Base-by-base conservation (phyloP, 2,113 vertebrate species). In the Tiliqua scincoides region DNA sequence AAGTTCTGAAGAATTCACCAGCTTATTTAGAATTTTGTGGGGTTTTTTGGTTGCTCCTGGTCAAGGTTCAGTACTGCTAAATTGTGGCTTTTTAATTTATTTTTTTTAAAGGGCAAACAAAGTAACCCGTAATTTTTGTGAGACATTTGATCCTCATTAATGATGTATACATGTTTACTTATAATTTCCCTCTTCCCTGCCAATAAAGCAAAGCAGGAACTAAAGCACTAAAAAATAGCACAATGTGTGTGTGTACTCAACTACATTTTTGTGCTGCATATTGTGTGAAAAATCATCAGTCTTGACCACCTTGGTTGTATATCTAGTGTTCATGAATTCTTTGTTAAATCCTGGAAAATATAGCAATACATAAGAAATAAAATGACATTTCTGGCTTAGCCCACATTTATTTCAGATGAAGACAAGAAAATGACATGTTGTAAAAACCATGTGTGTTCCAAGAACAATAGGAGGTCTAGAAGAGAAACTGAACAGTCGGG, bases 331-430 rank as follows among this genome's bases (percentile, higher is more conserved):
- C n/a, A 78, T 59, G 75, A 30, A 17, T 32, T 9, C 89, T 92
- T 90, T 91, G 91, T 92, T 93, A 91, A 92, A 84, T 79, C 86
- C 82, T 75, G 84, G 92, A 91, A 91, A 89, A 93, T 89, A 82
- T 82, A 91, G 57, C 40, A 87, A 92, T 89, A 48, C 8, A 90
- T 54, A 87, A 93, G 89, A 91, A 92, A 92, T 73, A 89, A 95
- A 93, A 93, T 89, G 89, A 89, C 84, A 84, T 87, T 88, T 87
- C 93, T 92, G 92, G 91, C 90, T 93, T 90, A 91, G 93, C 89
- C 90, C 88, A 90, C 90, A 93, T 92, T 92, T 93, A 94, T 93
- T 89, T 79, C 86, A 84, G 88, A 70, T 79, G 68, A 76, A 89
- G 93, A 86, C 65, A 87, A 81, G 83, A 89, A 92, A 93, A 91